Evolutionary conservation across 1,140 invertebrate genomes (phyloP), one percentile per base, ranked within the genome.

Genomic region (Calycopis cecrops): DNA sequence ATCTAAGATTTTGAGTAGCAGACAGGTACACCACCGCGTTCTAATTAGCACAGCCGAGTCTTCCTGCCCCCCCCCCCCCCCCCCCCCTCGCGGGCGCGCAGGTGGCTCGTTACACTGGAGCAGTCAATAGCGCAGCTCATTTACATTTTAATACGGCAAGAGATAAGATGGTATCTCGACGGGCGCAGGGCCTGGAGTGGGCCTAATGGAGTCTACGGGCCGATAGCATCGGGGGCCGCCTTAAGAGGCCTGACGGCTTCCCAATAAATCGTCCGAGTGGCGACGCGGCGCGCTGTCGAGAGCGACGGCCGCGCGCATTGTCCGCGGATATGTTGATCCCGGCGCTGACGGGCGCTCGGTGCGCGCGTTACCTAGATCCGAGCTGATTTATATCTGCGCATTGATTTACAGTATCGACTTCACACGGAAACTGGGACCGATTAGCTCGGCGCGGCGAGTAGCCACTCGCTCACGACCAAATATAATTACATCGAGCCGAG

Each of bases 131-230:
- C 21, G 8, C 17, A 16, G 59, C 56, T 58, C 60, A 62, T 62
- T 62, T 58, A 57, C 60, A 62, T 62, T 47, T 55, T 58, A 62
- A 62, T 62, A 58, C 60, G 60, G 60, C 49, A 9, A 40, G 52
- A 56, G 55, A 62, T 62, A 54, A 55, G 56, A 58, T 52, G 40
- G 48, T 55, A 62, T 58, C 56, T 37, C 21, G 35, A 40, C 44
- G 52, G 53, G 52, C 51, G 49, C 51, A 54, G 57, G 17, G 16
- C 55, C 48, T 38, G 51, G 42, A 53, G 37, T 49, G 51, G 42
- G 12, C 51, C 50, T 53, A 59, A 48, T 59, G 57, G 51, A 59
- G 51, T 40, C 57, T 56, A 49, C 33, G 49, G 18, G 14, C 9
- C 16, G 59, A 61, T 61, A 57, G 35, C 44, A 61, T 61, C 59